Percentiles rank a stretch among this genome's conserved stretches.
These are phyloP conservation scores for Dolomedes plantarius DNA, from an alignment of 2,888 invertebrate species.

Conservation along the genomic window DNA sequence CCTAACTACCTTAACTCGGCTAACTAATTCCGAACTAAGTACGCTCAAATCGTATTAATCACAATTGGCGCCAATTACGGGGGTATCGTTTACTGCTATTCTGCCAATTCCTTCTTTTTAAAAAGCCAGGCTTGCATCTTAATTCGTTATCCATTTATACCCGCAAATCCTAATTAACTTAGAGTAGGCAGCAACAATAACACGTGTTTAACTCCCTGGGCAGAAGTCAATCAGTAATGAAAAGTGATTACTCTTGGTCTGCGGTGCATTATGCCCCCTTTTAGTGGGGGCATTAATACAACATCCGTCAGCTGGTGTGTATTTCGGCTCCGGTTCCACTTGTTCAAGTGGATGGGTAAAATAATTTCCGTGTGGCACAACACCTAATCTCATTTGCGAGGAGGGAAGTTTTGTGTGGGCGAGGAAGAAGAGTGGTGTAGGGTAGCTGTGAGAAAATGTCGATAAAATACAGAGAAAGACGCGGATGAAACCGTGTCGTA, in stretches of 20 bases:
- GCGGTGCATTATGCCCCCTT: constrained; percentile 23
- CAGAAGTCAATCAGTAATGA: constrained; percentile 61
- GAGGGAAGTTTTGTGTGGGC: background rate
- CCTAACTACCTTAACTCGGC: background rate
- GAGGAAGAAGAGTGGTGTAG: no score
- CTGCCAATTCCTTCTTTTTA: constrained; percentile 15
- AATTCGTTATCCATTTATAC: constrained; percentile 59
- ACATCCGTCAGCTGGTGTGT: background rate
- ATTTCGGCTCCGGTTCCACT: background rate
- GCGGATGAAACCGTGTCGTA: no score
- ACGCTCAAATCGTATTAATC: background rate
- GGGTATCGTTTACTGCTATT: constrained; percentile 9
- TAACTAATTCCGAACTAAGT: constrained; percentile 2
- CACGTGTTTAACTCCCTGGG: constrained; percentile 49
- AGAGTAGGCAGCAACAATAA: constrained; percentile 52
- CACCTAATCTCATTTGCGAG: constrained; percentile 49
- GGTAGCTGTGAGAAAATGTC: no score
- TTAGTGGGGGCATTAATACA: constrained; percentile 26
- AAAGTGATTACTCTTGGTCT: constrained; percentile 55
- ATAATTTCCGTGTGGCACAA: constrained; percentile 48
- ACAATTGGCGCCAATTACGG: background rate
- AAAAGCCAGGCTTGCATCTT: constrained; percentile 42
- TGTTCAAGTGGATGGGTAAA: background rate
- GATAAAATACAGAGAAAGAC: no score
- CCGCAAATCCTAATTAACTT: constrained; percentile 58